Conservation (phyloP, 2,113 vertebrate species). For the Hepsetus odoe region DNA sequence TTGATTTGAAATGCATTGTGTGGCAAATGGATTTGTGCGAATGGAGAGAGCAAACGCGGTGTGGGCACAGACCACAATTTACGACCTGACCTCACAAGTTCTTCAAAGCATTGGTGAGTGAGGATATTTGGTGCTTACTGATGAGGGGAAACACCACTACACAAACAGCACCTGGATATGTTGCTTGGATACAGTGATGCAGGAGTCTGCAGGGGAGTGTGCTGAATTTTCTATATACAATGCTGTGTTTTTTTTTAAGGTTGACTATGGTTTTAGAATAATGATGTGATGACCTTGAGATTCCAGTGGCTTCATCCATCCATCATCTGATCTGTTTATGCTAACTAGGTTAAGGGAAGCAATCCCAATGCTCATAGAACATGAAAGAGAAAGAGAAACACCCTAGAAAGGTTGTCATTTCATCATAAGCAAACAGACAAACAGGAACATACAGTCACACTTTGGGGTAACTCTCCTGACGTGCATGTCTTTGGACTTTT, state of each 20-base stretch:
- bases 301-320: not conserved
- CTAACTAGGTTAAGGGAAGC: no score
- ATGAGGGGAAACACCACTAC: slow-evolving; percentile 38
- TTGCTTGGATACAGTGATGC: not conserved
- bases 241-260: not conserved
- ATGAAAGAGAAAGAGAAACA: no score
- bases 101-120: slow-evolving; percentile 75
- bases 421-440: no score
- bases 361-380: no score
- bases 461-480: no score
- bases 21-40: slow-evolving; percentile 81
- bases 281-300: not conserved
- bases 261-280: not conserved
- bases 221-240: slow-evolving; percentile 19
- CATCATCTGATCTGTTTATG: no score
- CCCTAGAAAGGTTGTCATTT: no score
- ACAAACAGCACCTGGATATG: slow-evolving; percentile 60
- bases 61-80: slow-evolving; percentile 74
- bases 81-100: slow-evolving; percentile 76
- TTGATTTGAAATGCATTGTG: slow-evolving; percentile 83
- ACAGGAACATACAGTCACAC: no score
- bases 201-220: no score
- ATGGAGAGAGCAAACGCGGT: slow-evolving; percentile 61
- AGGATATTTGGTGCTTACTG: slow-evolving; percentile 63
- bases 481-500: no score